Evolutionary conservation across 2,113 vertebrate genomes (phyloP).

Genomic region (Sisor rabdophorus): DNA sequence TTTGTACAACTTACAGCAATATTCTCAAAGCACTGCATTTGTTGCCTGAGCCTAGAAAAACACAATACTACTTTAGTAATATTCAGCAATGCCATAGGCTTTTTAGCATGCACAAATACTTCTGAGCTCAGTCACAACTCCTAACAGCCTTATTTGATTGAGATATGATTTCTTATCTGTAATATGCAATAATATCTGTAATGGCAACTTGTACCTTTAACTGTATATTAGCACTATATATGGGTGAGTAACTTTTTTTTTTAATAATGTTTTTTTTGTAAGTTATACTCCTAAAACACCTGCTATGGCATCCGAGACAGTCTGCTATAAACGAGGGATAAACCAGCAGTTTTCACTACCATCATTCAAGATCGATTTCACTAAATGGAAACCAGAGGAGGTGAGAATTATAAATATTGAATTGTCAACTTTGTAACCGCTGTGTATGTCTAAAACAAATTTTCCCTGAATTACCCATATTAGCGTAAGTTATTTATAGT

Average conservation of each 20-base stretch:
- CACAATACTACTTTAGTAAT: slow-evolving; percentile 21
- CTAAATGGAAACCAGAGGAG: slow-evolving; percentile 95
- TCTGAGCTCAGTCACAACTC: background rate
- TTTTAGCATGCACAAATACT: background rate
- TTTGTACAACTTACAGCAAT: background rate
- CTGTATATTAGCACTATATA: background rate
- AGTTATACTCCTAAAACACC: slow-evolving; percentile 91
- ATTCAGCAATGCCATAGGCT: slow-evolving; percentile 4
- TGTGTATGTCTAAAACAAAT: slow-evolving; percentile 1
- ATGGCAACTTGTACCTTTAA: background rate
- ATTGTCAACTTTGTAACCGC: background rate
- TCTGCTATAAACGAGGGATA: slow-evolving; percentile 95
- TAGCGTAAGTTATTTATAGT: background rate
- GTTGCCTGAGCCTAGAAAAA: slow-evolving; percentile 25
- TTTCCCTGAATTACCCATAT: slow-evolving; percentile 10
- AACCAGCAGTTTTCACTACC: slow-evolving; percentile 96
- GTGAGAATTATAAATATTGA: slow-evolving; percentile 63
- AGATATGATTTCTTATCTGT: background rate
- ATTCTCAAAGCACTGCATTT: background rate
- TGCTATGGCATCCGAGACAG: slow-evolving; percentile 83
- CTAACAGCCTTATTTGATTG: background rate
- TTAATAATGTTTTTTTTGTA: slow-evolving; percentile 15
- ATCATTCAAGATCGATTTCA: slow-evolving; percentile 95
- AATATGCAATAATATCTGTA: background rate
- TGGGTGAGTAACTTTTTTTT: background rate